Evolutionary conservation across 1,140 invertebrate species (phyloP), one percentile per base, ranked within the genome.

Genomic region (Lordiphosa stackelbergi): DNA sequence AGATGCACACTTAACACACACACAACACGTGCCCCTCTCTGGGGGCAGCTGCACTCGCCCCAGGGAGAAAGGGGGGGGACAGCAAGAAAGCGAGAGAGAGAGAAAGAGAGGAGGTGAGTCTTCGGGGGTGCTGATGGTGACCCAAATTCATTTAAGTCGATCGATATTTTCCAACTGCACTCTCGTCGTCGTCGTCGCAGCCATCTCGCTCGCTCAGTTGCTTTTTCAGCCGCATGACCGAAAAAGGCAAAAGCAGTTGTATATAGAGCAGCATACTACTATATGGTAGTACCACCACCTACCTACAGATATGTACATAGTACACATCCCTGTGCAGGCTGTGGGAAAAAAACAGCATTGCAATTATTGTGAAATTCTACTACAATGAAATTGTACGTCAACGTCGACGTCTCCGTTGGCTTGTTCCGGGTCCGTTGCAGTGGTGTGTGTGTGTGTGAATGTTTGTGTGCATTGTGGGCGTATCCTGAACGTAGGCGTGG

Each of bases 141-240:
- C 77, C 77, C 60, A 81, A 81, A 81, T 83, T 77, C 77, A 83
- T 83, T 81, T 83, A 77, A 84, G 70, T 81, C 77, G 69, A 81
- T 81, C 77, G 77, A 81, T 81, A 77, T 83, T 81, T 65, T 31
- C 36, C 48, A 41, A 40, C 58, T 68, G 64, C 68, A 68, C 65
- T 58, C 46, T 37, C 34, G 10, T 16, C 35, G 4, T 16, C 35
- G 4, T 53, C n/a, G 53, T 19, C 13, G 52, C 47, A 36, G 47
- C 37, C 28, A 11, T 47, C 11, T 55, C 40, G 31, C 31, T 61
- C 47, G 48, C 58, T 63, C 41, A 34, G 34, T 52, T 31, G 35
- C 53, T 49, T 48, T 47, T 11, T 42, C 46, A 35, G 53, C 47
- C 53, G 62, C 63, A 57, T 75, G 71, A 68, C 71, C 71, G 59